These are phyloP conservation scores for Boloria selene DNA, from an alignment of 2,888 invertebrate species.

Conservation along the genomic window DNA sequence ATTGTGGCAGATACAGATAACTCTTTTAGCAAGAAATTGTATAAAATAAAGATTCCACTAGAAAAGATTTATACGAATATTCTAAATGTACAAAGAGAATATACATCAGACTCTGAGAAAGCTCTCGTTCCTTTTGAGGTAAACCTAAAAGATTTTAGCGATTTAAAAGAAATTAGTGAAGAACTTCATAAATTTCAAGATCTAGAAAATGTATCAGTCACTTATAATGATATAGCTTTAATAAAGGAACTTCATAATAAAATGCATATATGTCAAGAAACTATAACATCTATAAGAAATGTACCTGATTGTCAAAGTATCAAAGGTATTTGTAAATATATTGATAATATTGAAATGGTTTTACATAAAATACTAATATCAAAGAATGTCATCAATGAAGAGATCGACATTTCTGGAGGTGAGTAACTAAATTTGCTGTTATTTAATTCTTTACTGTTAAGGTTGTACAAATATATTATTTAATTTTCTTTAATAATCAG, in stretches of 20 bases:
- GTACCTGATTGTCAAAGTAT: constrained; percentile 47
- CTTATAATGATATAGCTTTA: constrained; percentile 55
- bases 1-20: neutral
- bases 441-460: neutral
- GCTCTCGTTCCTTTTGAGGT: neutral
- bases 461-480: no score
- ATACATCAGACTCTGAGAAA: neutral
- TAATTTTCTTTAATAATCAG: no score
- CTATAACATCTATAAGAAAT: constrained; percentile 59
- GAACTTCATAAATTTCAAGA: constrained; percentile 63
- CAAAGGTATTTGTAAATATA: constrained; percentile 54
- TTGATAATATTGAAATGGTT: constrained; percentile 59
- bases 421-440: constrained; percentile 40
- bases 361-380: constrained; percentile 51
- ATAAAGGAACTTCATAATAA: constrained; percentile 63
- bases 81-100: neutral
- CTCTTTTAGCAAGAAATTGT: neutral
- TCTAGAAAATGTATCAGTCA: constrained; percentile 47
- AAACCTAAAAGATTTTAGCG: constrained; percentile 47
- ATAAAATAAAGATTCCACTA: neutral
- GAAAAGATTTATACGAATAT: constrained; percentile 1
- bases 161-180: constrained; percentile 62
- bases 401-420: constrained; percentile 54
- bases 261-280: constrained; percentile 62
- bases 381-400: constrained; percentile 44